Evolutionary conservation across 2,888 invertebrate species (phyloP).

Genomic region (Ormyrus rosae): DNA sequence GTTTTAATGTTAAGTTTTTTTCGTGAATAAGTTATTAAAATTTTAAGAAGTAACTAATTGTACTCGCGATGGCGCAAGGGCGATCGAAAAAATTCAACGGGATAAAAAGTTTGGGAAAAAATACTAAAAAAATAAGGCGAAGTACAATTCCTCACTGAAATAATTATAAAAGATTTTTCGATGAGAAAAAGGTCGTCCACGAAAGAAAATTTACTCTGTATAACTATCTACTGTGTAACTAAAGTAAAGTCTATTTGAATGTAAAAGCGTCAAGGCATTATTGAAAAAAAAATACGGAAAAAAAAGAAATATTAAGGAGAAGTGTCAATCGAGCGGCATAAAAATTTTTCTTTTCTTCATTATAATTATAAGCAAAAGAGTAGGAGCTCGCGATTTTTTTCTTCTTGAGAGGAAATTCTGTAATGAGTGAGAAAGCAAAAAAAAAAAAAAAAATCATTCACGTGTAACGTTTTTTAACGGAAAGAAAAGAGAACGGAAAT

Average conservation of each 20-base stretch:
- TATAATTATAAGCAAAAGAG: conserved; percentile 48
- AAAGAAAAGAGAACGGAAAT: conserved; percentile 48
- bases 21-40: conserved; percentile 30
- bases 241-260: conserved; percentile 72
- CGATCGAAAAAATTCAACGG: conserved; percentile 5
- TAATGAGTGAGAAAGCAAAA: conserved; percentile 15
- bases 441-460: not conserved
- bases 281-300: conserved; percentile 60
- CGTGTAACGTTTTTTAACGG: conserved; percentile 32
- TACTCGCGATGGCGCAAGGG: conserved; percentile 10
- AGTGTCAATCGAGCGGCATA: conserved; percentile 64
- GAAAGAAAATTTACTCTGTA: conserved; percentile 64
- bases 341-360: conserved; percentile 50
- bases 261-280: conserved; percentile 69
- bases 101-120: conserved; percentile 8
- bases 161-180: conserved; percentile 55
- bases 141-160: conserved; percentile 70
- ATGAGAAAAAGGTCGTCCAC: conserved; percentile 57
- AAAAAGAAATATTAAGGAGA: conserved; percentile 67
- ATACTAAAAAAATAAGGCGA: conserved; percentile 50
- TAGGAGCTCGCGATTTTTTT: conserved; percentile 58
- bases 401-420: conserved; percentile 51
- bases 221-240: conserved; percentile 63
- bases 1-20: conserved; percentile 19
- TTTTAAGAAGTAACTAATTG: conserved; percentile 12